Evolutionary conservation across 1,140 invertebrate genomes (phyloP).

Genomic region (Sinella curviseta): DNA sequence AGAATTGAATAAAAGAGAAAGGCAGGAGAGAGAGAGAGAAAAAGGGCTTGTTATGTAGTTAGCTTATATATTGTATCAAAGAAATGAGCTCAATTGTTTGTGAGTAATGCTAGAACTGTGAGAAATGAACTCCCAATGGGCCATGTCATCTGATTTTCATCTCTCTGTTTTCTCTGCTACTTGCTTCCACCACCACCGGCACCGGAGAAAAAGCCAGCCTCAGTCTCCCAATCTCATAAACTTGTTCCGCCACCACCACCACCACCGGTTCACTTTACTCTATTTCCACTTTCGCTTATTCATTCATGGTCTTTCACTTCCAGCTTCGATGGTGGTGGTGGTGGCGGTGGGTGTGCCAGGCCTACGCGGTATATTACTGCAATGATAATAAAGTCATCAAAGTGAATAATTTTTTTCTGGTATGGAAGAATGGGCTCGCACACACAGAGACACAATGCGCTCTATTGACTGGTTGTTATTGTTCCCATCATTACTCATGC

Average conservation of each 20-base stretch:
- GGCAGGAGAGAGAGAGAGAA: no score
- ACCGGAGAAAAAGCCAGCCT: not conserved
- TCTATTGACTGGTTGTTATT: constrained; percentile 13
- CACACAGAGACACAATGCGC: not conserved
- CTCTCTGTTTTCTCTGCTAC: constrained; percentile 22
- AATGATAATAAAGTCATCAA: constrained; percentile 15
- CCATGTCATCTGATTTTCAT: constrained; percentile 51
- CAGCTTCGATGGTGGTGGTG: not conserved
- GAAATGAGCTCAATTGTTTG: not conserved
- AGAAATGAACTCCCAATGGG: constrained; percentile 51
- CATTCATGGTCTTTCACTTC: constrained; percentile 4
- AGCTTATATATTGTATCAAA: not conserved
- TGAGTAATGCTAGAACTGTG: constrained; percentile 49
- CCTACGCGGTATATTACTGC: not conserved
- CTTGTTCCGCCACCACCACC: not conserved
- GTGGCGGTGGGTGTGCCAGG: not conserved
- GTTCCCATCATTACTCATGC: constrained; percentile 20
- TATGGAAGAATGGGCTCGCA: not conserved
- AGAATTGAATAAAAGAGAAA: not conserved
- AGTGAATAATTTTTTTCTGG: not conserved
- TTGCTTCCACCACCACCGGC: not conserved
- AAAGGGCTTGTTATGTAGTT: not conserved
- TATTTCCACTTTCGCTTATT: not conserved
- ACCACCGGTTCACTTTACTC: not conserved
- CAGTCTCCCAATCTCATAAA: constrained; percentile 21